Base-by-base conservation (phyloP, 2,797 vertebrate species). In the Sciaenops ocellatus region DNA sequence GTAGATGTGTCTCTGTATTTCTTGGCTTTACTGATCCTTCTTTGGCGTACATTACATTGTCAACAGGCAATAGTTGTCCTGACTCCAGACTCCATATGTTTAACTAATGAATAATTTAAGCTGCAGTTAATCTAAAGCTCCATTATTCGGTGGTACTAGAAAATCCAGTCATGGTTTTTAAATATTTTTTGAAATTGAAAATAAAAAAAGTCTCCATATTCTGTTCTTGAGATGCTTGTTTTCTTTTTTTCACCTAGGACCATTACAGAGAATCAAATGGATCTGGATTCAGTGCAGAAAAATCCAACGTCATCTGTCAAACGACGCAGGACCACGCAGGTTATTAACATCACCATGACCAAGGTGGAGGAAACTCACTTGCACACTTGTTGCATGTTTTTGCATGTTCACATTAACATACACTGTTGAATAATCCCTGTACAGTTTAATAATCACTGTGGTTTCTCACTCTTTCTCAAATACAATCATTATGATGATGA, bases 331-430 rank as follows among this genome's bases (percentile, higher is more conserved):
- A 99, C 98, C 67, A 98, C 96, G 0, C 97, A 97, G 79, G 95
- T 97, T 89, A 97, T 98, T 92, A 95, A 97, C 92, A 98, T 99
- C 94, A 98, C 97, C 50, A 88, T 98, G 97, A 96, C 94, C 6
- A 97, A 98, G 94, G 98, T 98, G 93, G 89, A 83, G 76, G 78
- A 89, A 68, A 77, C 55, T 73, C 70, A 56, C 67, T n/a, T 47
- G 34, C 34, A 78, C 28, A 4, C 15, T 78, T 17, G 6, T 5
- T 63, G 50, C 66, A 50, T 76, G 62, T 71, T 50, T 38, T 55
- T 73, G 62, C 68, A 76, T 66, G 28, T 56, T 75, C 28, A 66
- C 69, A 52, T 1, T 54, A 60, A 55, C 17, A 2, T 46, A 55
- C 22, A 48, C 6, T 5, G 0, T 56, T 72, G 41, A 22, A 24